Evolutionary conservation across 2,113 vertebrate genomes (phyloP), one percentile per base, ranked within the genome.

Genomic region (Bufo bufo): DNA sequence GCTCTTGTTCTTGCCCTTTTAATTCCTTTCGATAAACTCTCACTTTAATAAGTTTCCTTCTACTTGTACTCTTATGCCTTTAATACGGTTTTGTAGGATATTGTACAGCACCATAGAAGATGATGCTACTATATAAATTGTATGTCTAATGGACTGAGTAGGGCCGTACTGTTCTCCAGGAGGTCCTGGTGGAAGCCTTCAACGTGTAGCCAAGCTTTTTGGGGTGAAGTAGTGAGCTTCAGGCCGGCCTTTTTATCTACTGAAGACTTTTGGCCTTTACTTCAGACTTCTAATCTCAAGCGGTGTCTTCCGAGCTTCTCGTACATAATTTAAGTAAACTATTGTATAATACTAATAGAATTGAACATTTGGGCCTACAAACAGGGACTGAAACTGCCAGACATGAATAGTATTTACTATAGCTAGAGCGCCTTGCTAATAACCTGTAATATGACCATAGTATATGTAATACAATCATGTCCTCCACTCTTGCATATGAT

Each of bases 171-270:
- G 71, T 82, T 77, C 71, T 77, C 69, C 87, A 83, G 80, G 81
- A 65, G 80, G 80, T 56, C 69, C 52, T 47, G 81, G 69, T 77
- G 49, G 23, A 83, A 83, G 80, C 81, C 61, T 58, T 54, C 6
- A 65, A 17, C 45, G 19, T 45, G 7, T 50, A 87, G 43, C 52
- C 81, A 58, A 56, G 59, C 58, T 56, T 12, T 8, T 47, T 78
- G 72, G 81, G 87, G 87, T 84, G 87, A 74, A 78, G 87, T 50
- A 84, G 74, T 43, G 47, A 66, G 71, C 63, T 78, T 72, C 23
- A 58, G 87, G 59, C 81, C 49, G 63, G 50, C 33, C 72, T 84
- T 77, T 77, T 84, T 66, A 84, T 23, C 50, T 77, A 50, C 20
- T 33, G 4, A 23, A 58, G 77, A 19, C 59, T 69, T 43, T 74